Evolutionary conservation across 2,888 invertebrate genomes (phyloP).

Genomic region (Drosophila sordidula): DNA sequence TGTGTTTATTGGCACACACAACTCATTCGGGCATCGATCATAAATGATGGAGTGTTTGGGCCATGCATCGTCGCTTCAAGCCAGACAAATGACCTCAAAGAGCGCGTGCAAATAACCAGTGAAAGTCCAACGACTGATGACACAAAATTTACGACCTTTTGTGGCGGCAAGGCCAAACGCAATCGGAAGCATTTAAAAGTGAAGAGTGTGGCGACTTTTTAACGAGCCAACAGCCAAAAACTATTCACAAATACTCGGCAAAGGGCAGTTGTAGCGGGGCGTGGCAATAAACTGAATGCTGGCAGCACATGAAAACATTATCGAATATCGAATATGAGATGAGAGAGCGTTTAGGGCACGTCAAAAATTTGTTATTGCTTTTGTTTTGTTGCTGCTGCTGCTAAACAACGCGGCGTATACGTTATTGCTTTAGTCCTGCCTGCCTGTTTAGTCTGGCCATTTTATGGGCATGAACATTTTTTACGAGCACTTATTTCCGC

Average conservation of each 20-base stretch:
- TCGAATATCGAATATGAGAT: conserved; percentile 53
- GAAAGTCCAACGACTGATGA: conserved; percentile 56
- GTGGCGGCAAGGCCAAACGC: conserved; percentile 27
- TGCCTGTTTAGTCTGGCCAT: background rate
- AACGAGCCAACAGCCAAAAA: conserved; percentile 37
- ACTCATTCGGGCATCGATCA: conserved; percentile 66
- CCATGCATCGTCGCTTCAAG: conserved; percentile 35
- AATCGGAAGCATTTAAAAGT: conserved; percentile 34
- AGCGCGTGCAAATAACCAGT: conserved; percentile 50
- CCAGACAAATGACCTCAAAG: conserved; percentile 70
- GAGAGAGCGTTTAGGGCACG: conserved; percentile 15
- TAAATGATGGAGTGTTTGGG: conserved; percentile 61
- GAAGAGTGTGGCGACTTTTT: conserved; percentile 12
- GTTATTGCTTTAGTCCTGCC: conserved; percentile 23
- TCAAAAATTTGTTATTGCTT: conserved; percentile 19
- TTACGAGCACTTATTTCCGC: conserved; percentile 82
- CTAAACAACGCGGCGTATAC: conserved; percentile 17
- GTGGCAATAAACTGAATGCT: conserved; percentile 55
- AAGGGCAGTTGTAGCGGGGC: conserved; percentile 5
- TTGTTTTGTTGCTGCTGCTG: conserved; percentile 1
- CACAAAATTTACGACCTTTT: conserved; percentile 41
- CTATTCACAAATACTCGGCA: conserved; percentile 56
- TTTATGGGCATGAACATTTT: conserved; percentile 72
- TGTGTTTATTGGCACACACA: conserved; percentile 1
- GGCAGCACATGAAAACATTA: conserved; percentile 64